Percentiles rank a stretch among this genome's conserved stretches.
Conservation (phyloP, 1,140 invertebrate genomes). For the Cydia strobilella region DNA sequence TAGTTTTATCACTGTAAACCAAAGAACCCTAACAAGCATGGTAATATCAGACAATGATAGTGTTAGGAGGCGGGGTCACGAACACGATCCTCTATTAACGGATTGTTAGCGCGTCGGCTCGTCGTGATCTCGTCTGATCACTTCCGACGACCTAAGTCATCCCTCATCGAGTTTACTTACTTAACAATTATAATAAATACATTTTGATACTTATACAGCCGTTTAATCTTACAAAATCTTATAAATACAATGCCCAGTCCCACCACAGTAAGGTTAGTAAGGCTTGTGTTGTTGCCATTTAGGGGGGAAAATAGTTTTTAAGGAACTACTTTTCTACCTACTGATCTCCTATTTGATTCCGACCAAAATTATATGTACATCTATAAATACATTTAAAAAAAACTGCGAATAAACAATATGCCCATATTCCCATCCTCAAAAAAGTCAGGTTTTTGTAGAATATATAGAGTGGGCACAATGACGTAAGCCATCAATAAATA, state of each 20-base stretch:
- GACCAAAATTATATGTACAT: too few relatives aligned
- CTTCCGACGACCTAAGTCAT: slow-evolving; percentile 39
- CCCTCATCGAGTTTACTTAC: slow-evolving; percentile 13
- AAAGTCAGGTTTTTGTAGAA: background rate
- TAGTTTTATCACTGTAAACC: background rate
- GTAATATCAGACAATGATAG: slow-evolving; percentile 14
- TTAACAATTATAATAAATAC: slow-evolving; percentile 6
- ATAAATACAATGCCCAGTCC: too few relatives aligned
- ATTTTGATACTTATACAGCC: background rate
- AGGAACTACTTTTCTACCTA: too few relatives aligned
- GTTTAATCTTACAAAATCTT: background rate
- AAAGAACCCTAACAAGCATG: slow-evolving; percentile 16
- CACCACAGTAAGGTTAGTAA: too few relatives aligned
- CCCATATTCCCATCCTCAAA: background rate
- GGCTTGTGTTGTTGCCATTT: too few relatives aligned
- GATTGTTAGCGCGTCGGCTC: slow-evolving; percentile 42
- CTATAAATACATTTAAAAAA: too few relatives aligned
- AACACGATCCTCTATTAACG: slow-evolving; percentile 70
- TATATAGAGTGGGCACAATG: background rate
- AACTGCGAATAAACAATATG: too few relatives aligned
- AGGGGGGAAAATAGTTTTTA: too few relatives aligned
- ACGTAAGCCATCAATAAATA: slow-evolving; percentile 6
- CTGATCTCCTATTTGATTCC: too few relatives aligned
- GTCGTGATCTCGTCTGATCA: slow-evolving; percentile 41
- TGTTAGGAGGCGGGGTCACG: slow-evolving; percentile 46